phyloP scores from a whole-genome alignment of 2,797 vertebrate genomes.

The Poeciliopsis gracilis region DNA sequence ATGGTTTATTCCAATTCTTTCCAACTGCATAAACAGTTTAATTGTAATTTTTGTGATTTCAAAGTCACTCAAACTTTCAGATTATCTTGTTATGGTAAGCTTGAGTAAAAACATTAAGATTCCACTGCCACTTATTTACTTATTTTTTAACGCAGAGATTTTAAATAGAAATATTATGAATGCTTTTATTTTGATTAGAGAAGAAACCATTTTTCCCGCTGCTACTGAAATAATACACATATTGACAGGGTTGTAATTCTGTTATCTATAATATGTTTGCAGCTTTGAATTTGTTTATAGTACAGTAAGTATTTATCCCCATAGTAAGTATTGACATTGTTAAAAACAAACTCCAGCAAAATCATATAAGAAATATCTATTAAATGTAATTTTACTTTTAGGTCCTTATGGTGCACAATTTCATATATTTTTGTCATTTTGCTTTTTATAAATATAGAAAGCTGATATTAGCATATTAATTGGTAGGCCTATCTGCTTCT shows the following conservation, averaged over 20 bases:
- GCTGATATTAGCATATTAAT: neutral
- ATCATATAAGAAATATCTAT: neutral
- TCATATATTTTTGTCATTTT: neutral
- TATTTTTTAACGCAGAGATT: neutral
- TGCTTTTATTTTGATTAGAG: neutral
- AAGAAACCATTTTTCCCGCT: neutral
- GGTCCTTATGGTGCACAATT: neutral
- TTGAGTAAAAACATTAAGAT: neutral
- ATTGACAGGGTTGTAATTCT: neutral
- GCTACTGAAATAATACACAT: neutral
- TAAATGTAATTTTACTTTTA: neutral
- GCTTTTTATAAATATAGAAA: neutral
- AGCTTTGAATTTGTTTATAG: neutral
- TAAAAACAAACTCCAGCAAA: neutral
- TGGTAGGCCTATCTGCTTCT: neutral
- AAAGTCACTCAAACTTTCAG: neutral
- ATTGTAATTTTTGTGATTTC: conserved; percentile 4
- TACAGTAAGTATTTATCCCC: neutral
- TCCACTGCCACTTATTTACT: neutral
- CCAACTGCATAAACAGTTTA: neutral
- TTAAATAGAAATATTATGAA: neutral
- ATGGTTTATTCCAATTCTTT: neutral
- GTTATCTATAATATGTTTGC: neutral
- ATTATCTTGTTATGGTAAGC: neutral
- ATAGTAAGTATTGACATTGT: neutral